Evolutionary conservation across 2,797 vertebrate genomes (phyloP), one percentile per base, ranked within the genome.

Genomic region (Capromys pilorides): DNA sequence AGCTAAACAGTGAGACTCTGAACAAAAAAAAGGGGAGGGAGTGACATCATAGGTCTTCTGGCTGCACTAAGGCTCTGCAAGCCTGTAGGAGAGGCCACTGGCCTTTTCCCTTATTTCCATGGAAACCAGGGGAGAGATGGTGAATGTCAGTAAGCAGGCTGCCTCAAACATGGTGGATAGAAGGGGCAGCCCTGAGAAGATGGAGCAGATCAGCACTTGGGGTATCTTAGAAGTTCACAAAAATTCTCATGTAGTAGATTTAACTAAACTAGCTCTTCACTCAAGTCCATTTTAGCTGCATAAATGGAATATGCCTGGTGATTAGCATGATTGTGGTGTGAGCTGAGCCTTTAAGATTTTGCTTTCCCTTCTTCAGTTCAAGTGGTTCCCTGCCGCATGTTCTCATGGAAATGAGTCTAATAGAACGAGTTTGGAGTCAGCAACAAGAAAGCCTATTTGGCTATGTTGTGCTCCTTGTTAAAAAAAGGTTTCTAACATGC

Each of bases 381-480:
- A 89, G 79, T 57, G 77, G n/a, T 9, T 39, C 86, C 75, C 77
- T 77, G 78, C 84, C 73, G 71, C 31, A 13, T 59, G 36, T 91
- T 86, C 94, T 94, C 85, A 71, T 91, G 77, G 66, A 96, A 91
- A 93, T 94, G 64, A 84, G n/a, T 95, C 86, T 90, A 83, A 80
- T 2, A 75, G 64, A 71, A 80, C 80, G 90, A 49, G 41, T 78
- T 45, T 93, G 80, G 81, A 95, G 85, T 89, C 86, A 39, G 45
- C 73, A 57, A 36, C 21, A 61, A 86, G 91, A 80, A 90, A 71
- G 45, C 21, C 12, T 64, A 19, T 90, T 86, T 24, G 79, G 3
- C 66, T n/a, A 33, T 57, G 28, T 51, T 80, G 24, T 86, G 14
- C 64, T 94, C 82, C 51, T 96, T 64, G 94, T 89, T 51, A 10